Evolutionary conservation across 1,140 invertebrate genomes (phyloP).

Genomic region (Batillaria attramentaria): DNA sequence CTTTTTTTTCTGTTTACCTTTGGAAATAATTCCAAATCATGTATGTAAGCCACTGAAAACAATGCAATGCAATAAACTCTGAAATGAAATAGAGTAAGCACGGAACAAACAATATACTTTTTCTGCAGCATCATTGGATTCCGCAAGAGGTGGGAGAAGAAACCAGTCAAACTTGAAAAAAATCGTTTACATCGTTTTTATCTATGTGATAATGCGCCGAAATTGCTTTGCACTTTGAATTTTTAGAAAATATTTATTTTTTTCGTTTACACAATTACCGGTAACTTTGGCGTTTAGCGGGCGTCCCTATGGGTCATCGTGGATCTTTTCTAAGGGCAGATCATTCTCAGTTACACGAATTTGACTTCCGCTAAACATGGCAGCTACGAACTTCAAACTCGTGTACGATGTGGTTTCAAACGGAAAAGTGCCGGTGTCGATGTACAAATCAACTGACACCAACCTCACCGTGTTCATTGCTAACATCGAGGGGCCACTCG

Average conservation of each 20-base stretch:
- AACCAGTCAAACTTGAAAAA: too few species aligned
- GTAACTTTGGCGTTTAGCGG: background rate
- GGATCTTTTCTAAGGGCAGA: background rate
- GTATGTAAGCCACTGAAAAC: too few species aligned
- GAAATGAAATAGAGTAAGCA: too few species aligned
- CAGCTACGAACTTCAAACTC: conserved; percentile 50
- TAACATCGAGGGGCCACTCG: conserved; percentile 88
- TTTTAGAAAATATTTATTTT: too few species aligned
- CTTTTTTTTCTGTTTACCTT: too few species aligned
- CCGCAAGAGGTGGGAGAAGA: too few species aligned
- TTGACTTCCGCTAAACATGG: conserved; percentile 37
- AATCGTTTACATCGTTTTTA: background rate
- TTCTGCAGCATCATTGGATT: too few species aligned
- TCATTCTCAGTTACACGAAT: background rate
- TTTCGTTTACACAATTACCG: background rate
- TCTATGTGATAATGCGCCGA: background rate
- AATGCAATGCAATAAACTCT: too few species aligned
- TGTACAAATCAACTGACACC: conserved; percentile 85
- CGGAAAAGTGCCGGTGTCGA: conserved; percentile 80
- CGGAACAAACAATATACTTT: too few species aligned
- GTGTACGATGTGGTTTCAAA: conserved; percentile 60
- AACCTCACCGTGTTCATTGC: conserved; percentile 86
- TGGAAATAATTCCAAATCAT: too few species aligned
- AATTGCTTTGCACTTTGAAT: too few species aligned
- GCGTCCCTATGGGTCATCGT: background rate